Base-by-base conservation (phyloP, 2,797 vertebrate species). In the Nothura maculosa region DNA sequence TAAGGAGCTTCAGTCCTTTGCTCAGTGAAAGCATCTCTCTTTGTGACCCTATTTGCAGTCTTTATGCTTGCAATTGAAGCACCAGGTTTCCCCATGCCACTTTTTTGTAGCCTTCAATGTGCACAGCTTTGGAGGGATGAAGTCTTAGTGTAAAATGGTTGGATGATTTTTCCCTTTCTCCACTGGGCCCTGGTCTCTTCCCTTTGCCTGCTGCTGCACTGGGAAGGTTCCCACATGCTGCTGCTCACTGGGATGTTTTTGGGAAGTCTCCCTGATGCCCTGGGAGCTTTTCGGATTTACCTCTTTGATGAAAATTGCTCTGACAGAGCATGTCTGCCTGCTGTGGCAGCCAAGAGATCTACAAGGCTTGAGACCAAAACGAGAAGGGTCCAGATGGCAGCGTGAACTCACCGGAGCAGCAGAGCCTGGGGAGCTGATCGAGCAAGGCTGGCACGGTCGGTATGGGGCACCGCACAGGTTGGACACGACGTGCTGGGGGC, bases 361-460 rank as follows among this genome's bases (percentile, higher is more conserved):
- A 64, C 34, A 27, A 87, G 81, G 68, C 66, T 58, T 74, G 48
- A 88, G 68, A 81, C 48, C 24, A 34, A 48, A 89, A 47, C 89
- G 63, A 36, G 40, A 42, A 80, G 89, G 17, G 38, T 38, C 81
- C 92, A 91, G 58, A 72, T 91, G 89, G 81, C 60, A 75, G 62
- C n/a, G 54, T 58, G 62, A 50, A 68, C 77, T 78, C 0, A 0
- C 36, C 1, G 0, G 54, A 80, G 58, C 47, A 14, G n/a, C 9
- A 19, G 14, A 64, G 64, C 7, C 52, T 2, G 1, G n/a, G 63
- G 57, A 82, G 25, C 61, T 67, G 80, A 57, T 93, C 85, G 88
- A 88, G 57, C 52, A 61, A 87, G 93, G 25, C 43, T 90, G 74
- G 13, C 81, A 1, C 2, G 22, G 87, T 77, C 15, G 0, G 47